Evolutionary conservation across 2,113 vertebrate genomes (phyloP).

Genomic region (Mobula hypostoma): DNA sequence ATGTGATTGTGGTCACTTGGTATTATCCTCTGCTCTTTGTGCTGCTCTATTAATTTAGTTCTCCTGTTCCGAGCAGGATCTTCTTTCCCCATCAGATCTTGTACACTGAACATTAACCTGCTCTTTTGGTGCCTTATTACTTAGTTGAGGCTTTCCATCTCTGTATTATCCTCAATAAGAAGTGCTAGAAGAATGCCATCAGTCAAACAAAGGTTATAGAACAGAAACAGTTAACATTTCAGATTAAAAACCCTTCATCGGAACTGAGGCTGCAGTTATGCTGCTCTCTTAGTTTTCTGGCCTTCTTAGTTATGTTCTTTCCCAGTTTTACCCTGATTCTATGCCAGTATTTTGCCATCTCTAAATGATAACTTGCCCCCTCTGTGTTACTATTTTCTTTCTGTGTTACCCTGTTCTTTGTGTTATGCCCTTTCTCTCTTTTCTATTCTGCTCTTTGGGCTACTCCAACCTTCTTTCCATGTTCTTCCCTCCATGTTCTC

Average conservation of each 20-base stretch:
- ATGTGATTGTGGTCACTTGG: neutral
- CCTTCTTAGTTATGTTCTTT: no score
- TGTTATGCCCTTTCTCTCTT: neutral
- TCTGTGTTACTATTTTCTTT: neutral
- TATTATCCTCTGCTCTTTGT: neutral
- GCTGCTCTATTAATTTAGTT: neutral
- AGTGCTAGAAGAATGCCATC: no score
- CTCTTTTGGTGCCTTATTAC: neutral
- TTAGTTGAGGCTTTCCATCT: no score
- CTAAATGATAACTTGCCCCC: neutral
- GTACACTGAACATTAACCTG: neutral
- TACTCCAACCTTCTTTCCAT: no score
- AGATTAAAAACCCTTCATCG: no score
- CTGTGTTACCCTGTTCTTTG: neutral
- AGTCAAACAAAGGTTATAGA: no score
- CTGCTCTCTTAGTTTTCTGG: neutral
- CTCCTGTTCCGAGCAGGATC: neutral
- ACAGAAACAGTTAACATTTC: no score
- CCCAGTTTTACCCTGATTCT: no score
- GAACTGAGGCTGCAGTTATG: neutral
- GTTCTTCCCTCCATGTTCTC: no score
- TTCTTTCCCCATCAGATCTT: neutral
- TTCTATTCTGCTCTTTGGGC: no score
- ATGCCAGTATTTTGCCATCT: no score
- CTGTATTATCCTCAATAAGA: no score